Conservation (phyloP, 2,113 vertebrate genomes). For the Platanista minor region DNA sequence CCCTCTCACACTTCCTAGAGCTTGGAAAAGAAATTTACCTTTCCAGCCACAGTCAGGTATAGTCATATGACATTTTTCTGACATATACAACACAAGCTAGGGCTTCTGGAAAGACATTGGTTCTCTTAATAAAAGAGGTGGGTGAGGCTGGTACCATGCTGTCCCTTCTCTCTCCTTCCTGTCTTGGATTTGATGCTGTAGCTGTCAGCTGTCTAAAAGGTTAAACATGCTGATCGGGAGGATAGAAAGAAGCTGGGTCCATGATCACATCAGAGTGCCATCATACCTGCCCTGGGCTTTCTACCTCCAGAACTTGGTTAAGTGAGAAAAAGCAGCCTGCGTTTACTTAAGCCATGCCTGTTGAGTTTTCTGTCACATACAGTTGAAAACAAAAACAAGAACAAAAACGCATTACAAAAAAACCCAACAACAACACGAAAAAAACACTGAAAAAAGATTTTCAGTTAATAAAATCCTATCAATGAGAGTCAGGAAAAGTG, state of each 20-base stretch:
- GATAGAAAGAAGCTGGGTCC: not conserved
- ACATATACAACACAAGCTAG: not conserved
- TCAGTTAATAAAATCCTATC: not conserved
- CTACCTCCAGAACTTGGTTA: not conserved
- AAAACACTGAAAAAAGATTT: not conserved
- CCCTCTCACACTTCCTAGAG: not conserved
- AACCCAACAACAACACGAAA: not conserved
- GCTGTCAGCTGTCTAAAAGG: not conserved
- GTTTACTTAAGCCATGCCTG: not conserved
- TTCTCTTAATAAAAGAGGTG: not conserved
- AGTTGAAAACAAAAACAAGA: not conserved
- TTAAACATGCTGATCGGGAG: not conserved
- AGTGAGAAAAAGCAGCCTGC: not conserved
- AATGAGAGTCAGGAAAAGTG: not conserved
- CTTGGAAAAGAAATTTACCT: constrained; percentile 18
- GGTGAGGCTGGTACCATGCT: not conserved
- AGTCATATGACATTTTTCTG: not conserved
- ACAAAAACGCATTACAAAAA: not conserved
- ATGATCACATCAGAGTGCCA: not conserved
- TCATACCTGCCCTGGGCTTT: not conserved
- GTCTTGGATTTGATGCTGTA: not conserved
- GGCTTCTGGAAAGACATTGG: not conserved
- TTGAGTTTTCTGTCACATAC: not conserved
- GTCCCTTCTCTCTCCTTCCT: not conserved
- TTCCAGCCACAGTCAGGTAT: not conserved